Evolutionary conservation across 2,113 vertebrate species (phyloP).

Genomic region (Numida meleagris): DNA sequence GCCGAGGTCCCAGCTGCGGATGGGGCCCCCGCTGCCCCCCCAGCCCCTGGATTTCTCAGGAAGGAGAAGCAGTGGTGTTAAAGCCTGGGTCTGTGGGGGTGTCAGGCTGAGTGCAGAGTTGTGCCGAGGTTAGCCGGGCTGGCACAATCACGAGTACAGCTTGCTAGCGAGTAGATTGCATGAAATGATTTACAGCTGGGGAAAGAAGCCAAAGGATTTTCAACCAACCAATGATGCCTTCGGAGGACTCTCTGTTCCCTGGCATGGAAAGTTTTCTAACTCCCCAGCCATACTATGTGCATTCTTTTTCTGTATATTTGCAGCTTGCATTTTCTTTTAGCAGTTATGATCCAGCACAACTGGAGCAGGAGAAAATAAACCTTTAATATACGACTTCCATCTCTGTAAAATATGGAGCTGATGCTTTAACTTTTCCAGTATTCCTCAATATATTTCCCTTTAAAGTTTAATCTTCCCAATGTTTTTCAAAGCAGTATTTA

Average conservation of each 20-base stretch:
- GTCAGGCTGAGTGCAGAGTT: background rate
- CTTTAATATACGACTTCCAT: background rate
- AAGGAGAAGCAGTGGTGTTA: background rate
- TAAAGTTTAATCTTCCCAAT: background rate
- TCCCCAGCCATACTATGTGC: background rate
- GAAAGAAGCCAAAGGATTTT: background rate
- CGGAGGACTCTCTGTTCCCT: background rate
- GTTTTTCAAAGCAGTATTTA: background rate
- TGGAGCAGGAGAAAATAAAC: background rate
- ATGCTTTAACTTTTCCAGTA: background rate
- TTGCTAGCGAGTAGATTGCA: background rate
- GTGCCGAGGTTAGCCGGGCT: background rate
- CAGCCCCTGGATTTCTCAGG: background rate
- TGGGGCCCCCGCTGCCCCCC: background rate
- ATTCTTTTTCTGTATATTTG: background rate
- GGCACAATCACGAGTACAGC: background rate
- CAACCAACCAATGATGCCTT: background rate
- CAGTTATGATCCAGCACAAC: background rate
- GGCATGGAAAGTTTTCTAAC: background rate
- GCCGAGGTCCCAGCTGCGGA: background rate
- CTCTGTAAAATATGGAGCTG: background rate
- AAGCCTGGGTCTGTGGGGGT: background rate
- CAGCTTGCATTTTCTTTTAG: background rate
- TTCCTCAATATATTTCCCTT: background rate
- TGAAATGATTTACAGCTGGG: background rate